Evolutionary conservation across 2,888 invertebrate genomes (phyloP).

Genomic region (Drosophila mercatorum): DNA sequence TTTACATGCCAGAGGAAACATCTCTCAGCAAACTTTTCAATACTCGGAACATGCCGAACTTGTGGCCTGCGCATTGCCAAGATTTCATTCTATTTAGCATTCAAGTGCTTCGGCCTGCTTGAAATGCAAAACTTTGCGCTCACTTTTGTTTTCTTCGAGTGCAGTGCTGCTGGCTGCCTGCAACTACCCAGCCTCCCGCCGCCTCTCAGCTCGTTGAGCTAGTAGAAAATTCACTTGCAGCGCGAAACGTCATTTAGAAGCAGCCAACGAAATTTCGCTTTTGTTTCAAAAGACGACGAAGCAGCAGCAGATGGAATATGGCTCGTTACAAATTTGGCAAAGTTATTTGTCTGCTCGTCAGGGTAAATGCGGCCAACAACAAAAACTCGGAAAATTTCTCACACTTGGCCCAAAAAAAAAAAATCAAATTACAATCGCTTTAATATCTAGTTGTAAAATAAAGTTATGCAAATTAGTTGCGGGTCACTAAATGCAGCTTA

Average conservation of each 20-base stretch:
- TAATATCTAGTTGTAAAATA: conserved; percentile 27
- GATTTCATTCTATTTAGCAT: conserved; percentile 3
- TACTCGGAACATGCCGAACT: background rate
- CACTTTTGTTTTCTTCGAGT: conserved; percentile 13
- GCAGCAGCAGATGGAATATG: conserved; percentile 6
- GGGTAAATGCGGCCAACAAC: conserved; percentile 11
- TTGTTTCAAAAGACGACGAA: conserved; percentile 37
- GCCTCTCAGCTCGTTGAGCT: background rate
- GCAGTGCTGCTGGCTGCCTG: background rate
- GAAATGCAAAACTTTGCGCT: conserved; percentile 5
- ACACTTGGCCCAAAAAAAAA: conserved; percentile 8
- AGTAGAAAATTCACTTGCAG: conserved; percentile 52
- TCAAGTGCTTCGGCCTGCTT: conserved; percentile 2
- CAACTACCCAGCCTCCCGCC: background rate
- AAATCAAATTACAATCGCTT: conserved; percentile 39
- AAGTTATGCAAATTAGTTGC: conserved; percentile 49
- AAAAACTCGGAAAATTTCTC: background rate
- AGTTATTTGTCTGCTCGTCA: conserved; percentile 37
- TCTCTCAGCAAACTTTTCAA: no score
- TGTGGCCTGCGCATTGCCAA: background rate
- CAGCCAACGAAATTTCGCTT: conserved; percentile 52
- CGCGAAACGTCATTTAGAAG: conserved; percentile 27
- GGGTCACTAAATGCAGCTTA: conserved; percentile 40
- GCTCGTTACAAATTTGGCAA: conserved; percentile 54
- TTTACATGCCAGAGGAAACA: no score